These are phyloP conservation scores for Rhingia campestris DNA, from an alignment of 2,888 invertebrate species.

Conservation along the genomic window DNA sequence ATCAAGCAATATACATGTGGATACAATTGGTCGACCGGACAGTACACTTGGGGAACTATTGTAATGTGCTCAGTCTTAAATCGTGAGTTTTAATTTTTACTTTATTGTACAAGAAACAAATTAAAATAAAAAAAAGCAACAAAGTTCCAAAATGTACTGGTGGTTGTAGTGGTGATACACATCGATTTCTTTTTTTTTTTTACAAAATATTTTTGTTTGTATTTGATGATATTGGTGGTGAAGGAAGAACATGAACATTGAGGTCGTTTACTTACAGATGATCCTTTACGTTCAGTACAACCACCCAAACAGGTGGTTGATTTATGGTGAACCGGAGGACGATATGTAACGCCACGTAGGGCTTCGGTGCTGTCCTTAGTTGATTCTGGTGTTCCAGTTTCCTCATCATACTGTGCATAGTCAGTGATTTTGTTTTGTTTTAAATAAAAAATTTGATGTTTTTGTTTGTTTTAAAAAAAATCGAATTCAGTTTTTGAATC, in stretches of 20 bases:
- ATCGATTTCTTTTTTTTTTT: conserved; percentile 4
- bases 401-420: conserved; percentile 82
- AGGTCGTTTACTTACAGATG: conserved; percentile 87
- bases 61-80: conserved; percentile 38
- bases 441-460: conserved; percentile 18
- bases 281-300: conserved; percentile 89
- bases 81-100: conserved; percentile 33
- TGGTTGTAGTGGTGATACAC: conserved; percentile 45
- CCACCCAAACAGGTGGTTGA: conserved; percentile 88
- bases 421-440: conserved; percentile 61
- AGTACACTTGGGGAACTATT: conserved; percentile 19
- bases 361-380: conserved; percentile 84
- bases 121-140: conserved; percentile 41
- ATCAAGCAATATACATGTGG: conserved; percentile 45
- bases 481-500: conserved; percentile 37
- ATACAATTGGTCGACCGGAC: conserved; percentile 39
- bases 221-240: conserved; percentile 51
- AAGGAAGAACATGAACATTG: conserved; percentile 36
- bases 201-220: conserved; percentile 18
- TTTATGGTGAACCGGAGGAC: conserved; percentile 83
- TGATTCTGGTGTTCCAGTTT: conserved; percentile 84
- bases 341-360: conserved; percentile 86
- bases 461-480: conserved; percentile 10
- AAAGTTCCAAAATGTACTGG: conserved; percentile 32
- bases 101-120: conserved; percentile 48